Conservation (phyloP, 2,888 invertebrate genomes). For the Nymphalis polychloros region DNA sequence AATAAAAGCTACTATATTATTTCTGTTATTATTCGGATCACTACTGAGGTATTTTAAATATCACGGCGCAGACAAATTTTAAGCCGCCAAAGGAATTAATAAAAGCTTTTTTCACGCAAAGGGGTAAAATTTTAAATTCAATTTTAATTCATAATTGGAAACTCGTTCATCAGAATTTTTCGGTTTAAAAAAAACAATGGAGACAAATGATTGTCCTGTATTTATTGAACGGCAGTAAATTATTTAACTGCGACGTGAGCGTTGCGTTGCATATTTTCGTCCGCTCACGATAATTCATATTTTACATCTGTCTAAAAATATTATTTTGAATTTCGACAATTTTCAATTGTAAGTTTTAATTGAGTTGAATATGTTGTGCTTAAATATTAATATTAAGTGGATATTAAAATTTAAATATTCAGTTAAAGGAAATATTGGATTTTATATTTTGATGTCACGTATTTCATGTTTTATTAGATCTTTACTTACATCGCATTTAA, state of each 20-base stretch:
- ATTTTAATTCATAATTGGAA: slow-evolving; percentile 27
- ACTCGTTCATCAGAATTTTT: slow-evolving; percentile 26
- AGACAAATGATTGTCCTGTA: slow-evolving; percentile 23
- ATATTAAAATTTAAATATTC: neutral
- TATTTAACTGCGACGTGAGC: slow-evolving; percentile 21
- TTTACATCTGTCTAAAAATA: slow-evolving; percentile 19
- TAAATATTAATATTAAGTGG: neutral
- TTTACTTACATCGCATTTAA: no score
- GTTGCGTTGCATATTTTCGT: slow-evolving; percentile 18
- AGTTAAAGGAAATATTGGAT: neutral
- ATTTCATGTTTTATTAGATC: no score
- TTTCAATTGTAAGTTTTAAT: slow-evolving; percentile 9
- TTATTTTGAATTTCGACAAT: slow-evolving; percentile 5
- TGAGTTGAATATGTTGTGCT: neutral
- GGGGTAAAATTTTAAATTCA: slow-evolving; percentile 13
- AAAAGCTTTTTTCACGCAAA: neutral
- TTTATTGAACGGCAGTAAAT: slow-evolving; percentile 25
- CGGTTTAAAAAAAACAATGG: slow-evolving; percentile 19
- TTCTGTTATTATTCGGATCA: neutral
- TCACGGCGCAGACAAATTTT: neutral
- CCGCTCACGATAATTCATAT: slow-evolving; percentile 17
- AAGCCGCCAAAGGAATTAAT: neutral
- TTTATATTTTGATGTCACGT: no score
- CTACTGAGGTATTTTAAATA: neutral
- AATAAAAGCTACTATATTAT: neutral